These are phyloP conservation scores for Mesoclemmys tuberculata DNA, from an alignment of 2,113 vertebrate genomes.

Conservation along the genomic window DNA sequence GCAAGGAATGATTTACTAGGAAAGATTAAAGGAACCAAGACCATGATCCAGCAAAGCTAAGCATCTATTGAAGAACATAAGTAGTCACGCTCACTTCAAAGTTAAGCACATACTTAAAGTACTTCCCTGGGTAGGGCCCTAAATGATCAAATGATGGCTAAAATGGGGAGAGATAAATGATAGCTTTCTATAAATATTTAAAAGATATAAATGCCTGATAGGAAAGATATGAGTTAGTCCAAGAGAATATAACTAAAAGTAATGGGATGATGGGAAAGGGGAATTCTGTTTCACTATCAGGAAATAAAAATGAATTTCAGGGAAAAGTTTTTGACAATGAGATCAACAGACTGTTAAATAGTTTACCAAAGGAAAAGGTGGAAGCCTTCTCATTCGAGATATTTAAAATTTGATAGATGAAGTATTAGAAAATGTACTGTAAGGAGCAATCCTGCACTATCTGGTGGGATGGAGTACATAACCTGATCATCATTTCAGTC, in stretches of 20 bases:
- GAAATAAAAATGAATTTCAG: constrained; percentile 27
- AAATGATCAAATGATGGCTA: constrained; percentile 38
- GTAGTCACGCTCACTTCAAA: constrained; percentile 5
- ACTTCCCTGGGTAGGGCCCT: neutral
- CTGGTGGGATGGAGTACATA: neutral
- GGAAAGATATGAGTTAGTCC: neutral
- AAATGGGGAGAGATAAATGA: neutral
- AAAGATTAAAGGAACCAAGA: neutral
- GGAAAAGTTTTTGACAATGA: constrained; percentile 13
- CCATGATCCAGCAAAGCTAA: neutral
- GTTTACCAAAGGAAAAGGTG: constrained; percentile 13
- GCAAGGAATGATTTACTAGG: constrained; percentile 14
- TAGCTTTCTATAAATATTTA: constrained; percentile 34
- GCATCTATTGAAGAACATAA: neutral
- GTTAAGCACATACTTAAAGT: neutral
- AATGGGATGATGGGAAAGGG: constrained; percentile 39
- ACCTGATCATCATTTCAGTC: neutral
- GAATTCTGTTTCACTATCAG: constrained; percentile 9
- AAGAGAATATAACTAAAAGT: constrained; percentile 18
- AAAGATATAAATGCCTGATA: neutral
- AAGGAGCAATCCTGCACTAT: neutral
- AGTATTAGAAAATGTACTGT: neutral
- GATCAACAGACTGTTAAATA: constrained; percentile 38
- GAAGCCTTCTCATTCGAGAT: neutral
- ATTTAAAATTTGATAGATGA: neutral